phyloP scores from a whole-genome alignment of 1,140 invertebrate genomes.

The Idris sp. region DNA sequence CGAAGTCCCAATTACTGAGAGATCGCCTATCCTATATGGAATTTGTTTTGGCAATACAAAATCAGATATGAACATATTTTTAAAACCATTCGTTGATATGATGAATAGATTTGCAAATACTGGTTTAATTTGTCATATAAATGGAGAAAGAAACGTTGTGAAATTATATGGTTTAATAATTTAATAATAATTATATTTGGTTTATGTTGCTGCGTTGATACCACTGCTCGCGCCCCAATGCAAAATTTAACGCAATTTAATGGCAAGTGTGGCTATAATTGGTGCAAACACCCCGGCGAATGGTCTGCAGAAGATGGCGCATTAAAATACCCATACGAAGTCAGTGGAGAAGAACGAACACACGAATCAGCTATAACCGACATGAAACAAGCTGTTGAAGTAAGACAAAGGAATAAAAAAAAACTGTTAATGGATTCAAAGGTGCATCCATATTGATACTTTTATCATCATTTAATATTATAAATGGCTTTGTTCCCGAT shows the following conservation, averaged over 20 bases:
- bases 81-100: slow-evolving; percentile 38
- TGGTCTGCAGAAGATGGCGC: slow-evolving; percentile 1
- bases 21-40: slow-evolving; percentile 34
- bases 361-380: slow-evolving; percentile 9
- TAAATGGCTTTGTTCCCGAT: slow-evolving; percentile 20
- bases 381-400: slow-evolving; percentile 16
- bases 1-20: slow-evolving; percentile 35
- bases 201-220: slow-evolving; percentile 45
- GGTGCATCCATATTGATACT: slow-evolving; percentile 27
- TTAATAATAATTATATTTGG: too few species aligned
- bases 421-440: slow-evolving; percentile 40
- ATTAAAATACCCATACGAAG: slow-evolving; percentile 29
- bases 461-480: slow-evolving; percentile 39
- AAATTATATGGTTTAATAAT: too few species aligned
- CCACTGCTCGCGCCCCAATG: slow-evolving; percentile 34
- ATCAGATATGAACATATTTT: slow-evolving; percentile 46
- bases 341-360: slow-evolving; percentile 1
- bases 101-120: slow-evolving; percentile 35
- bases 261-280: slow-evolving; percentile 25
- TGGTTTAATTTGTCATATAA: slow-evolving; percentile 34
- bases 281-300: slow-evolving; percentile 36
- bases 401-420: slow-evolving; percentile 3
- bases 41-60: slow-evolving; percentile 45
- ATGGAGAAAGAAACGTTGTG: slow-evolving; percentile 10
- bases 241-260: slow-evolving; percentile 41